Conservation (phyloP, 2,888 invertebrate species). For the Torymus tubicola region DNA sequence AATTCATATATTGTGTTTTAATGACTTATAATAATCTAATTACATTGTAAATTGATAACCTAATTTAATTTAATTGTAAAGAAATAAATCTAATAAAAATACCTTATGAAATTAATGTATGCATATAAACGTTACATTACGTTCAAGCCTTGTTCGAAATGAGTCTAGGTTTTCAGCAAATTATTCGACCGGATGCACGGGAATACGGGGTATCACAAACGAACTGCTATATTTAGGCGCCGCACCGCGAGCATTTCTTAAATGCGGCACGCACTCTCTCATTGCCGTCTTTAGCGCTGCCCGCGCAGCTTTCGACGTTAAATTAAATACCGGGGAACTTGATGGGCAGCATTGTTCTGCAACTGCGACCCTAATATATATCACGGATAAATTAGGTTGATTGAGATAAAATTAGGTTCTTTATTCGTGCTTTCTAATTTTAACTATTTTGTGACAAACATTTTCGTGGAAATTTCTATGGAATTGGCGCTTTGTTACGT, state of each 20-base stretch:
- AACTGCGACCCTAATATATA: neutral
- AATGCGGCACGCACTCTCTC: slow-evolving; percentile 17
- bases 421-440: no score
- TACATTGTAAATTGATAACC: no score
- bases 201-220: slow-evolving; percentile 55
- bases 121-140: no score
- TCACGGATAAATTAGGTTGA: slow-evolving; percentile 12
- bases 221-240: slow-evolving; percentile 65
- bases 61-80: no score
- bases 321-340: slow-evolving; percentile 38
- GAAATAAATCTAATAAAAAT: no score
- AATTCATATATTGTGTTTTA: no score
- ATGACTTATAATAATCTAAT: no score
- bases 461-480: no score
- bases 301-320: slow-evolving; percentile 44
- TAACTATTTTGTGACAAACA: no score
- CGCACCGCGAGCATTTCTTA: slow-evolving; percentile 52
- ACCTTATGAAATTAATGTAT: no score
- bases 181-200: slow-evolving; percentile 46
- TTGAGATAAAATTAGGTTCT: slow-evolving; percentile 2
- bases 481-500: no score
- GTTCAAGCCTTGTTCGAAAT: slow-evolving; percentile 8
- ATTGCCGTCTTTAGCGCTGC: slow-evolving; percentile 15
- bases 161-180: slow-evolving; percentile 19
- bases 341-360: slow-evolving; percentile 23